These are phyloP conservation scores for Calameuta filiformis DNA, from an alignment of 2,888 invertebrate genomes.

Conservation along the genomic window DNA sequence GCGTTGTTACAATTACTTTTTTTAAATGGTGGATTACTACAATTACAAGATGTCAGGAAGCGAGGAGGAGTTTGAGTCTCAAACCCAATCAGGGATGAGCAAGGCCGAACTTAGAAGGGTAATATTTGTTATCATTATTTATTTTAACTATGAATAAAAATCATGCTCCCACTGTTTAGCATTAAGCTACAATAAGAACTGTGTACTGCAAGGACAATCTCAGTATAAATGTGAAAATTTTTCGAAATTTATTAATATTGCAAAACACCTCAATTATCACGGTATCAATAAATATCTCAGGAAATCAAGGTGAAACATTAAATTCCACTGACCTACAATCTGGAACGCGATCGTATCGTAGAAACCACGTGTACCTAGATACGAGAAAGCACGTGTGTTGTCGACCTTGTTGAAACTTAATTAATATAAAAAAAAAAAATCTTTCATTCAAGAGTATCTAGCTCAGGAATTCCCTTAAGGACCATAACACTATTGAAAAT, in stretches of 20 bases:
- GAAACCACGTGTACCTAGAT: constrained; percentile 1
- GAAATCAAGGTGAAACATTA: neutral
- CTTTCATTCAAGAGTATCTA: neutral
- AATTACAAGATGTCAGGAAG: constrained; percentile 64
- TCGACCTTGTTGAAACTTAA: neutral
- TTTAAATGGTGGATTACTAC: constrained; percentile 62
- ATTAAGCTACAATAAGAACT: neutral
- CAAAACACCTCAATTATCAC: neutral
- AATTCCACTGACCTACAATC: neutral
- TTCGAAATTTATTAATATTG: constrained; percentile 2
- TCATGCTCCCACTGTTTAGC: neutral
- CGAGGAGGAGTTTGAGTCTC: constrained; percentile 67
- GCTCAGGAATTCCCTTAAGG: neutral
- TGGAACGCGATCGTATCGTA: neutral
- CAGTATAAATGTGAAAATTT: constrained; percentile 4
- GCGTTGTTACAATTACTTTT: neutral
- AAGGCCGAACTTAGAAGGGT: constrained; percentile 80
- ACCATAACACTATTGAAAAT: neutral
- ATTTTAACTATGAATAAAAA: neutral
- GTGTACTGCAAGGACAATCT: neutral
- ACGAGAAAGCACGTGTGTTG: neutral
- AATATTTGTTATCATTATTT: constrained; percentile 26
- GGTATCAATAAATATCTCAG: neutral
- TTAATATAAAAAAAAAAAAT: neutral
- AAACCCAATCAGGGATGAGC: constrained; percentile 70